These are phyloP conservation scores for Drosophila parvula DNA, from an alignment of 1,140 invertebrate genomes.

Conservation along the genomic window DNA sequence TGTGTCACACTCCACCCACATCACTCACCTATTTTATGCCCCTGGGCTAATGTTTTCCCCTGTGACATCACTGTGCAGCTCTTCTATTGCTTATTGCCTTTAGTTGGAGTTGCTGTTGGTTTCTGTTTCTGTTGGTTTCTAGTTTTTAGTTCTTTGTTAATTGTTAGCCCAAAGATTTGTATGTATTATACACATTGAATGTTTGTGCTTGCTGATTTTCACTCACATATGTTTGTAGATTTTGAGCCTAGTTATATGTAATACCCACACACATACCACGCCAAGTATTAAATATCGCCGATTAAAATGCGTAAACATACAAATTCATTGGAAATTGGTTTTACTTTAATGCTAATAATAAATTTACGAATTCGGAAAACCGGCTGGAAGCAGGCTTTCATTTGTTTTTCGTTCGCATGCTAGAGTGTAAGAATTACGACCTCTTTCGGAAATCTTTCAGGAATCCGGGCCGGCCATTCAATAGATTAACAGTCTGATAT, in stretches of 20 bases:
- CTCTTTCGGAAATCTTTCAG: constrained; percentile 33
- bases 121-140: constrained; percentile 8
- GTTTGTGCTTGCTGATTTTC: constrained; percentile 27
- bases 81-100: neutral
- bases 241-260: constrained; percentile 21
- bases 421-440: constrained; percentile 28
- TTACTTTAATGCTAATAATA: constrained; percentile 34
- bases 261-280: constrained; percentile 22
- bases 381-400: constrained; percentile 43
- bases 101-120: constrained; percentile 5
- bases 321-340: constrained; percentile 46
- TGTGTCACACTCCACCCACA: neutral
- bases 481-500: constrained; percentile 30
- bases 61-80: neutral
- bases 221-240: constrained; percentile 11
- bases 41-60: neutral
- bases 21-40: neutral
- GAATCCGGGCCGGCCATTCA: constrained; percentile 15
- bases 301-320: constrained; percentile 43
- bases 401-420: constrained; percentile 45
- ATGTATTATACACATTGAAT: constrained; percentile 22
- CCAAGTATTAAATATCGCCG: constrained; percentile 38
- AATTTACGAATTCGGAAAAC: constrained; percentile 23
- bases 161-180: constrained; percentile 36
- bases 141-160: constrained; percentile 17